Evolutionary conservation across 2,888 invertebrate genomes (phyloP).

Genomic region (Hypolimnas misippus): DNA sequence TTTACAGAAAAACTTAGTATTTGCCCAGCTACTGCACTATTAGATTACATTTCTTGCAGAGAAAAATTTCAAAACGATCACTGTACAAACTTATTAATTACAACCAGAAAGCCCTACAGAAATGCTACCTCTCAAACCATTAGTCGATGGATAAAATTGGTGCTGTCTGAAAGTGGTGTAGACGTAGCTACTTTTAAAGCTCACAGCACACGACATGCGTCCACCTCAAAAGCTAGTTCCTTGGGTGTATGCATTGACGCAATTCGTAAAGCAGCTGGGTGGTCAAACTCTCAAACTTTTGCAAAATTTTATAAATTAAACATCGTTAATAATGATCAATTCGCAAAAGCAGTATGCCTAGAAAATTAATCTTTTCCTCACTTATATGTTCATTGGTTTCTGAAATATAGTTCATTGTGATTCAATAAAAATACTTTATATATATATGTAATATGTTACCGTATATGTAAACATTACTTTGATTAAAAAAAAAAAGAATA

Average conservation of each 20-base stretch:
- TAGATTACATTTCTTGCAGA: constrained; percentile 5
- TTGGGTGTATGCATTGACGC: not conserved
- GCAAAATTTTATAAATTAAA: not conserved
- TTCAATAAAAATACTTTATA: too few species aligned
- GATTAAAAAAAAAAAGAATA: too few species aligned
- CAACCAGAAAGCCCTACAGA: constrained; percentile 2
- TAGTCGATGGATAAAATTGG: too few species aligned
- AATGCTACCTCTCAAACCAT: not conserved
- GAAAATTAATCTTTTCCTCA: not conserved
- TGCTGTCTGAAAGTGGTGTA: not conserved
- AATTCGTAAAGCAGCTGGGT: not conserved
- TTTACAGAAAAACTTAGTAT: constrained; percentile 12
- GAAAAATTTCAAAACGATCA: not conserved
- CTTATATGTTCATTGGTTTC: too few species aligned
- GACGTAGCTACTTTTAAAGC: not conserved
- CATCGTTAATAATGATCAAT: not conserved
- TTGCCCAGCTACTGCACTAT: constrained; percentile 13
- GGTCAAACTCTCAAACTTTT: not conserved
- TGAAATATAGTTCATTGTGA: too few species aligned
- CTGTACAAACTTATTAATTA: not conserved
- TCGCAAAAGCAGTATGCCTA: not conserved
- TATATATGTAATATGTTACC: too few species aligned
- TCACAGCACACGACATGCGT: not conserved
- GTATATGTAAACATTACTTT: too few species aligned
- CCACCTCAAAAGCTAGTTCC: not conserved